Evolutionary conservation across 1,140 invertebrate species (phyloP).

Genomic region (Argopecten irradians): DNA sequence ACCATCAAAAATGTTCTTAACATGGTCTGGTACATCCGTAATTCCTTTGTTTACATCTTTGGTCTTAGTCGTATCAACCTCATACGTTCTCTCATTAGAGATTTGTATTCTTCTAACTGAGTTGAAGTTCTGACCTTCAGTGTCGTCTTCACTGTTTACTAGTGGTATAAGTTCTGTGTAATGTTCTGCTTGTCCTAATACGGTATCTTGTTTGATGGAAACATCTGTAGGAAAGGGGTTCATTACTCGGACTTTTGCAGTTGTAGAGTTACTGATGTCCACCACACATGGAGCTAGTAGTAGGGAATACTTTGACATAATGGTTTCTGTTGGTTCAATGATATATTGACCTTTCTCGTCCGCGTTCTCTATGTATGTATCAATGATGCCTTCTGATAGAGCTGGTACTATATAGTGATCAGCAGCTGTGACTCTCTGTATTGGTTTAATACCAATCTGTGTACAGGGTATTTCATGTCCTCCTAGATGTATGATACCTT

Average conservation of each 20-base stretch:
- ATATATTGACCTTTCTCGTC: neutral
- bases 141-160: slow-evolving; percentile 19
- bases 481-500: neutral
- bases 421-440: neutral
- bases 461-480: slow-evolving; percentile 24
- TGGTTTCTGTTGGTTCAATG: slow-evolving; percentile 9
- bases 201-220: slow-evolving; percentile 5
- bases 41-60: neutral
- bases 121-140: neutral
- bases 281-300: slow-evolving; percentile 27
- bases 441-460: neutral
- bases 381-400: slow-evolving; percentile 23
- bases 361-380: neutral
- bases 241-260: slow-evolving; percentile 26
- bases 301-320: neutral
- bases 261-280: slow-evolving; percentile 17
- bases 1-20: slow-evolving; percentile 25
- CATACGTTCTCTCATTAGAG: neutral
- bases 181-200: slow-evolving; percentile 24
- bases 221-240: slow-evolving; percentile 30
- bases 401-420: slow-evolving; percentile 36
- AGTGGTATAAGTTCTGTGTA: neutral
- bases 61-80: neutral
- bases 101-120: neutral
- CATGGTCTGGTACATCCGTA: neutral